Conservation (phyloP, 2,888 invertebrate genomes). For the Agriopis leucophaearia region DNA sequence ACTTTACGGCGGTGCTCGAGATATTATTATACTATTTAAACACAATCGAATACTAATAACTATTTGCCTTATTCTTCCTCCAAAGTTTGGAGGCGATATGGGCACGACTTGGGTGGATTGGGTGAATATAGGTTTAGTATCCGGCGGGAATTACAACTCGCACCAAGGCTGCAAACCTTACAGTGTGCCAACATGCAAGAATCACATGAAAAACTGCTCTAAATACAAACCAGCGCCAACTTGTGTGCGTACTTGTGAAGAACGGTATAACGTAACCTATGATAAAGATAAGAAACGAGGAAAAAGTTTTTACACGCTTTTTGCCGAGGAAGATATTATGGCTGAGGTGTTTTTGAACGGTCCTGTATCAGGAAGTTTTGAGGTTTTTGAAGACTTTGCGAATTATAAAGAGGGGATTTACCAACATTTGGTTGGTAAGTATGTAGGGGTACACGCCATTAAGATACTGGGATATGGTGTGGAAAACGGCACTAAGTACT, state of each 20-base stretch:
- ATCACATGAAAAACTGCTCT: neutral
- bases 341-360: neutral
- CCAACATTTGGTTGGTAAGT: neutral
- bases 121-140: neutral
- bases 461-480: neutral
- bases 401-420: neutral
- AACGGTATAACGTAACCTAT: neutral
- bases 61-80: too few species aligned
- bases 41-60: too few species aligned
- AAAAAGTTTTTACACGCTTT: neutral
- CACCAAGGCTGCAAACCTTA: neutral
- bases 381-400: neutral
- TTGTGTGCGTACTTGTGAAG: neutral
- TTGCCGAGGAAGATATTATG: neutral
- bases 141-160: neutral
- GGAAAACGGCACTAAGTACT: neutral
- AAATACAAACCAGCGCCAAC: neutral
- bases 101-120: neutral
- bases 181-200: neutral
- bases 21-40: too few species aligned
- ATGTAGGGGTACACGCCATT: neutral
- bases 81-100: too few species aligned
- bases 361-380: neutral
- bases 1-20: too few species aligned
- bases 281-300: neutral